Evolutionary conservation across 2,113 vertebrate genomes (phyloP).

Genomic region (Galbula dea): DNA sequence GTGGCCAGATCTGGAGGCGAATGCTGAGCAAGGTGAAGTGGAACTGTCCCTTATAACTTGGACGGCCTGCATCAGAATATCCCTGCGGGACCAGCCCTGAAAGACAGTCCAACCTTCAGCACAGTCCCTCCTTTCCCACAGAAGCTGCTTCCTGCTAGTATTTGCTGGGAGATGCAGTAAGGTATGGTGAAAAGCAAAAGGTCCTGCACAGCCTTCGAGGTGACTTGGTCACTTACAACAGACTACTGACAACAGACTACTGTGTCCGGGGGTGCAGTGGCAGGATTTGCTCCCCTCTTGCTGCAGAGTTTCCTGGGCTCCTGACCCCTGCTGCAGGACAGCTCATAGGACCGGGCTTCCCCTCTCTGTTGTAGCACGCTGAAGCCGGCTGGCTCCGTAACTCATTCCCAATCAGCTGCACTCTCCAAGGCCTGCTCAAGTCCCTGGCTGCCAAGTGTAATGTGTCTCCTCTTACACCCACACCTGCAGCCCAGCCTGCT

Average conservation of each 20-base stretch:
- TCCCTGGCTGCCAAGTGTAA: conserved; percentile 19
- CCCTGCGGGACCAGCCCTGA: neutral
- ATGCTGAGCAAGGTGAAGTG: neutral
- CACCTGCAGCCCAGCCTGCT: conserved; percentile 43
- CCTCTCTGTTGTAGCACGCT: accelerated
- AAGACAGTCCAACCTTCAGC: neutral
- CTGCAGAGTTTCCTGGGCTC: neutral
- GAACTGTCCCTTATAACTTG: neutral
- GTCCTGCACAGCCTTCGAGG: neutral
- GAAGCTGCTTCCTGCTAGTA: neutral
- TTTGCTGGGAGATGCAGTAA: neutral
- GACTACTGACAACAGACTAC: neutral
- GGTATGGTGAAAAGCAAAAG: neutral
- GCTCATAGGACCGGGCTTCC: accelerated
- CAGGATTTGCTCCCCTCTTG: neutral
- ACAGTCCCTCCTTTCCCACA: neutral
- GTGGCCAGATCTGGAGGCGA: neutral
- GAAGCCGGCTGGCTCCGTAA: neutral
- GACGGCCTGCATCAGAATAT: neutral
- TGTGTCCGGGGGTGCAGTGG: neutral
- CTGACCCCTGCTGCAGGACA: accelerated
- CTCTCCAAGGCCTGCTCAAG: neutral
- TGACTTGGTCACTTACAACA: neutral
- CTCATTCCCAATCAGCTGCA: conserved; percentile 40
- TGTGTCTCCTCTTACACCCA: conserved; percentile 23